Percentiles rank a stretch among this genome's conserved stretches.
Evolutionary conservation across 1,140 invertebrate species (phyloP).

Genomic region (Pogonognathellus flavescens): DNA sequence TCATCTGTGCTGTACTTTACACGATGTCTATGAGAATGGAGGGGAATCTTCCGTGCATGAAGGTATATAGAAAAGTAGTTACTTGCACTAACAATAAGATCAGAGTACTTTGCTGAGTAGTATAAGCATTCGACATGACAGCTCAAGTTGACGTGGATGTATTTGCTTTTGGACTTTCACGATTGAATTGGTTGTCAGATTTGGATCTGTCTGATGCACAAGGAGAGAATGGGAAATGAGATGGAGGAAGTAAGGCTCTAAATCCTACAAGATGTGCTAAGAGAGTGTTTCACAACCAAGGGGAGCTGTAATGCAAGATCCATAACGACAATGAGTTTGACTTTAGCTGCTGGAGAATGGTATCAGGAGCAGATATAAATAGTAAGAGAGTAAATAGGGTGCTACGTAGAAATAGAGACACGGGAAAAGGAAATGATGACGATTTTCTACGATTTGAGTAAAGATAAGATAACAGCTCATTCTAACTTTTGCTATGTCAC

Average conservation of each 20-base stretch:
- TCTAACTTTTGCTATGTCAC: background rate
- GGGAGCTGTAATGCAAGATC: no score
- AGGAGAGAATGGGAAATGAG: constrained; percentile 49
- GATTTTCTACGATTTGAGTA: constrained; percentile 11
- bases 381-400: background rate
- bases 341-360: no score
- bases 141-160: constrained; percentile 33
- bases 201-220: constrained; percentile 21
- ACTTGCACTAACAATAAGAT: no score
- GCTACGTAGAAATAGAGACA: background rate
- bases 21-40: no score
- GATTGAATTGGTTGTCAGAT: constrained; percentile 41
- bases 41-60: no score
- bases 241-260: constrained; percentile 8
- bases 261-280: no score
- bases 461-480: constrained; percentile 11
- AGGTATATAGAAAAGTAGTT: no score
- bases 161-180: constrained; percentile 46
- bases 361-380: background rate
- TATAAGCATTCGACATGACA: constrained; percentile 33
- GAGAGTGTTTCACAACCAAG: no score
- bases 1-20: no score
- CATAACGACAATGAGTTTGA: no score
- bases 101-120: constrained; percentile 1
- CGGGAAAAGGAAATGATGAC: constrained; percentile 11